Evolutionary conservation across 2,797 vertebrate species (phyloP).

Genomic region (Parotocinclus haroldoi): DNA sequence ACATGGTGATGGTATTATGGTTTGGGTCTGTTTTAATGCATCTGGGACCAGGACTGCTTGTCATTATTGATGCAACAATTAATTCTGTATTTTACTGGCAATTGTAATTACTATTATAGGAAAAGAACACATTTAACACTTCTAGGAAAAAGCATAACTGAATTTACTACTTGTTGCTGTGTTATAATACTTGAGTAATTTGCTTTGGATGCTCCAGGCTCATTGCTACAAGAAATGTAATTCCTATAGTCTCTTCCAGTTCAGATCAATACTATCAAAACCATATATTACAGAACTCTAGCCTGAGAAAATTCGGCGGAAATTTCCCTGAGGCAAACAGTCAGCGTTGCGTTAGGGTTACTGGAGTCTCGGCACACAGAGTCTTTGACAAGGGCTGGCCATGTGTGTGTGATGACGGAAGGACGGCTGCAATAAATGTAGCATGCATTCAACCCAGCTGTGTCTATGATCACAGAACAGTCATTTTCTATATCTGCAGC

Average conservation of each 20-base stretch:
- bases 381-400: constrained; percentile 34
- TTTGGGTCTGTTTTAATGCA: too few relatives aligned
- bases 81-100: too few relatives aligned
- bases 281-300: neutral
- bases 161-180: too few relatives aligned
- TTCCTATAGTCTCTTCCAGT: neutral
- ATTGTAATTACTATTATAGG: too few relatives aligned
- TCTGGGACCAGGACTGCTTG: too few relatives aligned
- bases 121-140: too few relatives aligned
- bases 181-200: too few relatives aligned
- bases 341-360: constrained; percentile 14
- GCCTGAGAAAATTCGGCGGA: neutral
- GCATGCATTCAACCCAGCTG: constrained; percentile 9
- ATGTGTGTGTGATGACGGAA: constrained; percentile 25
- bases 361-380: neutral
- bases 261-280: neutral
- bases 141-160: too few relatives aligned
- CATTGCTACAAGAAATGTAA: neutral
- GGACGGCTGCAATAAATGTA: constrained; percentile 18
- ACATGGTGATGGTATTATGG: too few relatives aligned
- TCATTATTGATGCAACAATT: too few relatives aligned
- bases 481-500: constrained; percentile 1
- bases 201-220: neutral
- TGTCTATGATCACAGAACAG: neutral
- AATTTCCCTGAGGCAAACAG: constrained; percentile 22